These are phyloP conservation scores for Acromyrmex echinatior DNA, from an alignment of 1,140 invertebrate species.

Conservation along the genomic window DNA sequence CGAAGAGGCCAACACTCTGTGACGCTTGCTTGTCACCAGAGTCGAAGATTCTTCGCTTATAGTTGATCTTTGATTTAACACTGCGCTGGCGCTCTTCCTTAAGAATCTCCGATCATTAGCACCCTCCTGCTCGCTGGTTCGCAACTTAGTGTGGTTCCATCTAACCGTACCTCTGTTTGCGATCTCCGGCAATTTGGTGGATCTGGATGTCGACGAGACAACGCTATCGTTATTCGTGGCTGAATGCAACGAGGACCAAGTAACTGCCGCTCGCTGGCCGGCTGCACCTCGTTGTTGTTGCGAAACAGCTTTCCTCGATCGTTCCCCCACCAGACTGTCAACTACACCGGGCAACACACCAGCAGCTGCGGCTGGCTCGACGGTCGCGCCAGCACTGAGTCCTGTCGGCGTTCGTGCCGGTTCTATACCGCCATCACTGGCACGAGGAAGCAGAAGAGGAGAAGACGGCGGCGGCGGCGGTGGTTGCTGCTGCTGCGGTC, in stretches of 20 bases:
- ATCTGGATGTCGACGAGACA: conserved; percentile 36
- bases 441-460: conserved; percentile 81
- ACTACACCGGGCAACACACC: conserved; percentile 33
- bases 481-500: conserved; percentile 55
- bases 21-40: conserved; percentile 23
- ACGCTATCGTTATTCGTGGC: conserved; percentile 23
- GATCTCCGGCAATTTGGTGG: conserved; percentile 18
- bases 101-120: conserved; percentile 69
- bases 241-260: conserved; percentile 46
- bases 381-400: conserved; percentile 85
- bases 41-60: conserved; percentile 66
- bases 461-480: conserved; percentile 74
- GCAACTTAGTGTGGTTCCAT: conserved; percentile 68
- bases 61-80: conserved; percentile 77
- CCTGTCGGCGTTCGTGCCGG: conserved; percentile 80
- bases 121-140: conserved; percentile 51
- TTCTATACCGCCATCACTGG: conserved; percentile 79
- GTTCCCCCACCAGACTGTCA: conserved; percentile 72
- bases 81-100: conserved; percentile 78
- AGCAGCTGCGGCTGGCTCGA: conserved; percentile 80
- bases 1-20: conserved; percentile 53
- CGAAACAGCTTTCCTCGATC: conserved; percentile 65
- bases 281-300: conserved; percentile 62
- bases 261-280: not conserved
- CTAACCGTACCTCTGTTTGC: conserved; percentile 60